A percentile compares a stretch with the other conserved stretches of the same genome.
Evolutionary conservation across 2,888 invertebrate species (phyloP).

Genomic region (Eilema griseolum): DNA sequence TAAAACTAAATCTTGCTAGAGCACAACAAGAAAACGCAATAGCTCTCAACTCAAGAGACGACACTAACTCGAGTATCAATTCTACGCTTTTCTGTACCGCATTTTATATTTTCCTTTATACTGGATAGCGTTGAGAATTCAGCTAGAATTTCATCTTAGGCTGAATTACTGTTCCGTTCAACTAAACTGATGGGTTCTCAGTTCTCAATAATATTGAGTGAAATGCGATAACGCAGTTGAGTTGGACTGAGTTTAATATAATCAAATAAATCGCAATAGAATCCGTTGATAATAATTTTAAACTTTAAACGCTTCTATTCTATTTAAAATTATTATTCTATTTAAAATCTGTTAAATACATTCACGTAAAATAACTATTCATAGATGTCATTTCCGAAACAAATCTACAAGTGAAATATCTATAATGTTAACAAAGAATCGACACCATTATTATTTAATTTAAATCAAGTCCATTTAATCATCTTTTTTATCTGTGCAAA

Average conservation of each 20-base stretch:
- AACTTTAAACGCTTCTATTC: too few species aligned
- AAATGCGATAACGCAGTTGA: not conserved
- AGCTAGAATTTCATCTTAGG: not conserved
- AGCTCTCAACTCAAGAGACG: slow-evolving; percentile 60
- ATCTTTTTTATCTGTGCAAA: not conserved
- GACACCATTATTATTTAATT: not conserved
- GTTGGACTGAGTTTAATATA: not conserved
- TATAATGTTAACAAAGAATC: too few species aligned
- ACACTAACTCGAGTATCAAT: slow-evolving; percentile 63
- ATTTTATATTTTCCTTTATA: slow-evolving; percentile 41
- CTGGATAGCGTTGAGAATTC: slow-evolving; percentile 30
- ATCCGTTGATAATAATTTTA: not conserved
- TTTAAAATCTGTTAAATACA: too few species aligned
- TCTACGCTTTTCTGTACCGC: slow-evolving; percentile 50
- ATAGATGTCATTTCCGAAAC: too few species aligned
- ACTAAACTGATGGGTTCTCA: not conserved
- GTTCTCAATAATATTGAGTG: not conserved
- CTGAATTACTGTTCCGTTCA: not conserved
- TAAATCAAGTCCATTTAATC: not conserved
- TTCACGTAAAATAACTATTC: too few species aligned
- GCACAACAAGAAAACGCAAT: slow-evolving; percentile 66
- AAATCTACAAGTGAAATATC: too few species aligned
- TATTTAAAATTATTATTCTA: too few species aligned
- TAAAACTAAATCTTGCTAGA: slow-evolving; percentile 76
- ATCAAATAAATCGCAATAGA: not conserved